Evolutionary conservation across 2,113 vertebrate genomes (phyloP).

Genomic region (Ailuropoda melanoleuca): DNA sequence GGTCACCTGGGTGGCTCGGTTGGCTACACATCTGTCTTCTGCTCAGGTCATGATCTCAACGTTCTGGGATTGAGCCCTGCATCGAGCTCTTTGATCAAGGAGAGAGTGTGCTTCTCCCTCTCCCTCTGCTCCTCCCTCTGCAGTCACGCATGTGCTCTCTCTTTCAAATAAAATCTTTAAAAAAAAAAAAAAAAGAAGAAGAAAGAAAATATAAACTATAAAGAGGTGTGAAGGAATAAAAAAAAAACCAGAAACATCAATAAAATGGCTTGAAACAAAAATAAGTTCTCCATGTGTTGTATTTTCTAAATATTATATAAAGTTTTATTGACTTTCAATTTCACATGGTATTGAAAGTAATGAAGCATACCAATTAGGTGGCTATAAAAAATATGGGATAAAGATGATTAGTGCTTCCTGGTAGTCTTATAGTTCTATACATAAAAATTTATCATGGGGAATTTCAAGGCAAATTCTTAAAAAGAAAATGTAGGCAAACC

Average conservation of each 20-base stretch:
- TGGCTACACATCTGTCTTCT: too few species aligned
- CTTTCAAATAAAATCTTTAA: background rate
- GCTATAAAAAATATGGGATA: background rate
- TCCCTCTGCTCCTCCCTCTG: background rate
- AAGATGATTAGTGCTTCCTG: background rate
- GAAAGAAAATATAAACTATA: background rate
- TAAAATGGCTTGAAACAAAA: background rate
- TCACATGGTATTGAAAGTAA: background rate
- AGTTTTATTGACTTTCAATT: background rate
- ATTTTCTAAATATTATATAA: background rate
- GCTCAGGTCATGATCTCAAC: background rate
- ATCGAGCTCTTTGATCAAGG: background rate
- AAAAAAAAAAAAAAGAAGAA: background rate
- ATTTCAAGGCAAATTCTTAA: background rate
- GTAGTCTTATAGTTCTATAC: background rate
- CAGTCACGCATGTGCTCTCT: background rate
- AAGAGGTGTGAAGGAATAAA: background rate
- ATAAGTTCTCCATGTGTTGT: background rate
- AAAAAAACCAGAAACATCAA: background rate
- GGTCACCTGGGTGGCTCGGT: too few species aligned
- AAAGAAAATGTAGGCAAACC: background rate
- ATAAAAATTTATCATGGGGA: background rate
- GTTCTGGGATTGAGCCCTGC: background rate
- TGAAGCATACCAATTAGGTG: background rate
- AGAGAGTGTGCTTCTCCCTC: background rate